Evolutionary conservation across 2,113 vertebrate genomes (phyloP).

Genomic region (Larimichthys polyactis): DNA sequence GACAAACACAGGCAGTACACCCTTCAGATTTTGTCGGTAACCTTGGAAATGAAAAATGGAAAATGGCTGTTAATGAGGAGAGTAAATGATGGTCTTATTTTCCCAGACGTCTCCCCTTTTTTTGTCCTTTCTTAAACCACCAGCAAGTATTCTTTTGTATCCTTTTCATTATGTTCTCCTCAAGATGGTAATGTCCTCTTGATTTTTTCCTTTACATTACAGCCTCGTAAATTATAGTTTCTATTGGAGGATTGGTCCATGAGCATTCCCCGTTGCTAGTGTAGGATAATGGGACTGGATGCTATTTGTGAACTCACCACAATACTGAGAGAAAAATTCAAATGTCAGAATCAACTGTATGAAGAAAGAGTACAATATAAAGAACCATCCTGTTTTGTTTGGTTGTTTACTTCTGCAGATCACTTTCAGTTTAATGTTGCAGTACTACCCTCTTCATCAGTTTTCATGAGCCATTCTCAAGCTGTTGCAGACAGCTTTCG

Average conservation of each 20-base stretch:
- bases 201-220: neutral
- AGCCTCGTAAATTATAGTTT: neutral
- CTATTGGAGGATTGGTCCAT: neutral
- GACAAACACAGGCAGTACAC: neutral
- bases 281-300: neutral
- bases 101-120: neutral
- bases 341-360: neutral
- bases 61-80: neutral
- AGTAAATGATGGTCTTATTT: conserved; percentile 7
- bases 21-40: conserved; percentile 6
- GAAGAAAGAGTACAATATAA: neutral
- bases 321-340: neutral
- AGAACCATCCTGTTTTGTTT: neutral
- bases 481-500: neutral
- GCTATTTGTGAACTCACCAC: neutral
- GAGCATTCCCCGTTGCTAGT: neutral
- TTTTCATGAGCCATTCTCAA: neutral
- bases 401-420: neutral
- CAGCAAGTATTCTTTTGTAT: neutral
- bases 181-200: neutral
- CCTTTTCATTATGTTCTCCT: neutral
- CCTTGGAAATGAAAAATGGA: conserved; percentile 4
- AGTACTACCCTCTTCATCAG: conserved; percentile 1
- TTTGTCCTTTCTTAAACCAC: neutral
- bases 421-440: neutral